Evolutionary conservation across 2,797 vertebrate species (phyloP).

Genomic region (Meriones psammophilus): DNA sequence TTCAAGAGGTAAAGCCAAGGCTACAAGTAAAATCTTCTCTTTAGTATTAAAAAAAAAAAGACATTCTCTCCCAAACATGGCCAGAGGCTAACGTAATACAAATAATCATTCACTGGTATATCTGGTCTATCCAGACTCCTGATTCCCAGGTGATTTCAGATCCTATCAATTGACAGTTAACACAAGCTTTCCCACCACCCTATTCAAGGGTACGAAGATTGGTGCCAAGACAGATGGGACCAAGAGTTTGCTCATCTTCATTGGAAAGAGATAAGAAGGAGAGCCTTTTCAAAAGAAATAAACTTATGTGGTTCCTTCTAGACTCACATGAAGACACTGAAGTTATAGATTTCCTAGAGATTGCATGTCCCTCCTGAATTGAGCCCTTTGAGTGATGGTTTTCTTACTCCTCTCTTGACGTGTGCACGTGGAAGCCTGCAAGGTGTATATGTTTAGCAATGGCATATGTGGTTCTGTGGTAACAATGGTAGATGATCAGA

Average conservation of each 20-base stretch:
- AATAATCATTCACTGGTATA: background rate
- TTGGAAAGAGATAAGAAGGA: background rate
- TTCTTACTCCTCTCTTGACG: background rate
- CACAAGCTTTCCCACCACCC: background rate
- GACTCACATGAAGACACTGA: background rate
- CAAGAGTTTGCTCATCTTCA: background rate
- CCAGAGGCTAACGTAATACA: background rate
- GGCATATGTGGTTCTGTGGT: background rate
- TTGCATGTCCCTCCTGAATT: background rate
- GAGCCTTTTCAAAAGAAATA: background rate
- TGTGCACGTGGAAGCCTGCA: background rate
- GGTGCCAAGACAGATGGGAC: background rate
- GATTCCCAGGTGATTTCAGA: background rate
- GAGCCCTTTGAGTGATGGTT: background rate
- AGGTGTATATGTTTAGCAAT: background rate
- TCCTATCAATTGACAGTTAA: background rate
- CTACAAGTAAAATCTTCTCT: background rate
- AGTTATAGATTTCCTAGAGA: background rate
- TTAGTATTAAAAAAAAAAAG: background rate
- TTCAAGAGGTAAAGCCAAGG: background rate
- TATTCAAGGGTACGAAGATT: background rate
- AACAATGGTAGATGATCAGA: background rate
- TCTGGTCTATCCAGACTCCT: no score
- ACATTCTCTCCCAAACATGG: background rate
- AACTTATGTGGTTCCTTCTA: background rate